Conservation (phyloP, 2,888 invertebrate species). For the Lasioglossum villosulum region DNA sequence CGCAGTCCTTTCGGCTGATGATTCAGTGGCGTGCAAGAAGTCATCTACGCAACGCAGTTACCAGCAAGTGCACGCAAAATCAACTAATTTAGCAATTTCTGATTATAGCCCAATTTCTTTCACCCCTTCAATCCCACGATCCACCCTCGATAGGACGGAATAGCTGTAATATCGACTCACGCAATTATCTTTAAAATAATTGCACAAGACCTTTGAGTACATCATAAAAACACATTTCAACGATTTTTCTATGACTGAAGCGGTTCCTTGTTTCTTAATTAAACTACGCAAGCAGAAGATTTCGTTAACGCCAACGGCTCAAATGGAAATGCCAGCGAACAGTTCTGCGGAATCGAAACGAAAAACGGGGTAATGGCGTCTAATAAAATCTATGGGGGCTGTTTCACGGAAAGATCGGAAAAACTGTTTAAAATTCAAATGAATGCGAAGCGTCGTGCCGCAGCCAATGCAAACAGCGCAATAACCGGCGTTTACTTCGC, state of each 20-base stretch:
- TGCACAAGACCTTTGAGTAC: not conserved
- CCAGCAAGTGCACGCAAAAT: constrained; percentile 30
- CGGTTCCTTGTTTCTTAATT: not conserved
- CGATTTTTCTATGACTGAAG: too few relatives aligned
- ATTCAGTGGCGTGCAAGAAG: constrained; percentile 56
- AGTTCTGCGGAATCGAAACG: not conserved
- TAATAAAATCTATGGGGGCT: constrained; percentile 34
- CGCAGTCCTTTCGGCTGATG: constrained; percentile 33
- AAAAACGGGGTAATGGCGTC: constrained; percentile 29
- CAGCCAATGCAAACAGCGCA: constrained; percentile 37
- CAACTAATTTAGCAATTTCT: constrained; percentile 36
- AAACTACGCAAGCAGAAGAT: constrained; percentile 33
- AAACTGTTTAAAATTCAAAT: constrained; percentile 61
- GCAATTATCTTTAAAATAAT: not conserved
- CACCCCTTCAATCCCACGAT: not conserved
- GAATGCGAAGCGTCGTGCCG: constrained; percentile 43
- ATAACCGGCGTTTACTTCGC: constrained; percentile 48
- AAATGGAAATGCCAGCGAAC: constrained; percentile 2
- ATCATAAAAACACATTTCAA: too few relatives aligned
- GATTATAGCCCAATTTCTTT: constrained; percentile 14
- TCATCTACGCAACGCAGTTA: constrained; percentile 37
- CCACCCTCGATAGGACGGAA: not conserved
- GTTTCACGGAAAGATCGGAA: constrained; percentile 43
- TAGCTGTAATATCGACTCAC: not conserved
- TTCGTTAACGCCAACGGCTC: not conserved